Base-by-base conservation (phyloP, 2,113 vertebrate species). In the Muntiacus muntjak region DNA sequence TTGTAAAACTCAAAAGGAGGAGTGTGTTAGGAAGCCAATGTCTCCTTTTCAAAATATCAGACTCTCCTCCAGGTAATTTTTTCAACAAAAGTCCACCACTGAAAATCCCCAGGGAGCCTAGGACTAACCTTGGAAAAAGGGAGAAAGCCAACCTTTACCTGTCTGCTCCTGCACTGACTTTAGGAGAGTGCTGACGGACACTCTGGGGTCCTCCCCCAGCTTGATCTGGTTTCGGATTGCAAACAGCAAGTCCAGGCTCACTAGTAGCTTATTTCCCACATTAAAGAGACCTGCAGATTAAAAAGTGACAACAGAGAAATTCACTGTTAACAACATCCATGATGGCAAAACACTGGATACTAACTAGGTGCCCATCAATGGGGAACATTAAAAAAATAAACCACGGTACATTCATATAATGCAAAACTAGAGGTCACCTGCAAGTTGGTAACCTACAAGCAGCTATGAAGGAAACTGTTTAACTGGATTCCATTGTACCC, bases 171-270 rank as follows among this genome's bases (percentile, higher is more conserved):
- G 99, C 83, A 99, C 98, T 2, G 99, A 99, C 95, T 99, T 97
- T 0, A 99, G 98, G 58, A 99, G 97, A 71, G 98, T 97, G 62
- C 82, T 97, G 96, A 99, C 97, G 12, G 99, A 99, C 81, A 99
- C 98, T 95, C 98, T 98, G 60, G 99, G 99, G 67, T 99, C 98
- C n/a, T 99, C 99, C 52, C 99, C 99, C 96, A 99, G 97, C 98
- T 98, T 99, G 97, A 99, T 99, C 93, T 99, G 98, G 98, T 99
- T 99, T 97, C 99, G 99, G 96, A 99, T 98, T 96, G 99, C 99
- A 98, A 99, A 99, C 89, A 99, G 99, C 91, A 99, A 99, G 98
- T 99, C 99, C 81, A 99, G 98, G 97, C 99, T 99, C 97, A 99
- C 99, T 23, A 99, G 98, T 92, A 99, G 98, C 97, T 99, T 99